Evolutionary conservation across 2,797 vertebrate species (phyloP).

Genomic region (Notolabrus celidotus): DNA sequence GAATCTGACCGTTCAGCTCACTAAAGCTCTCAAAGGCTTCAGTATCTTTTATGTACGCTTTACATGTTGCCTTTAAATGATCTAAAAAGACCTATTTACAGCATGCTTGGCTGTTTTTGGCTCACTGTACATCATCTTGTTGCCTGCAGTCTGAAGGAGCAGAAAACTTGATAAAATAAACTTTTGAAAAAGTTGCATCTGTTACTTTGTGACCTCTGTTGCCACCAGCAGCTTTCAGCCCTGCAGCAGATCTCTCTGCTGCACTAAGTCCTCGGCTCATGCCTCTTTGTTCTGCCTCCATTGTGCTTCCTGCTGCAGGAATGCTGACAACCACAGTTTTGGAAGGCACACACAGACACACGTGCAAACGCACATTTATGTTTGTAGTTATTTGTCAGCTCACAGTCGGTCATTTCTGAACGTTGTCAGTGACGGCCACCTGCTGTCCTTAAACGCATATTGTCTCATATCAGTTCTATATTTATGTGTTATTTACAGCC

Average conservation of each 20-base stretch:
- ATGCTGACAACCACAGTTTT: slow-evolving; percentile 82
- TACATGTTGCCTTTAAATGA: no score
- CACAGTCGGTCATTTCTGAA: slow-evolving; percentile 13
- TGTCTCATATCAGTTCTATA: slow-evolving; percentile 52
- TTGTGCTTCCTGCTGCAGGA: slow-evolving; percentile 82
- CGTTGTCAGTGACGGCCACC: slow-evolving; percentile 8
- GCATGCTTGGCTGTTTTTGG: slow-evolving; percentile 1
- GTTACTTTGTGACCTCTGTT: slow-evolving; percentile 30
- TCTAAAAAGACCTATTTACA: neutral
- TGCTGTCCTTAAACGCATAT: slow-evolving; percentile 54
- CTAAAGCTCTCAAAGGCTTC: slow-evolving; percentile 25
- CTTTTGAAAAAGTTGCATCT: slow-evolving; percentile 30
- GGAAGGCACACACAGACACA: slow-evolving; percentile 48
- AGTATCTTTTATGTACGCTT: neutral
- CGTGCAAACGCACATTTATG: slow-evolving; percentile 61
- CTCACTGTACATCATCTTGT: neutral
- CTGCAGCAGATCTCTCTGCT: slow-evolving; percentile 54
- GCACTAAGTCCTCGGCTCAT: slow-evolving; percentile 71
- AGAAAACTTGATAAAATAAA: neutral
- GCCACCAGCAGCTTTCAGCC: slow-evolving; percentile 43
- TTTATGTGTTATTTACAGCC: slow-evolving; percentile 63
- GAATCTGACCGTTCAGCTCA: slow-evolving; percentile 25
- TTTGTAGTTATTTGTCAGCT: slow-evolving; percentile 41
- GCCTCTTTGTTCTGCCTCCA: slow-evolving; percentile 76
- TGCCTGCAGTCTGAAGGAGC: neutral